A percentile compares a stretch with the other conserved stretches of the same genome.
These are phyloP conservation scores for Microtus oregoni DNA, from an alignment of 2,113 vertebrate genomes.

Conservation along the genomic window DNA sequence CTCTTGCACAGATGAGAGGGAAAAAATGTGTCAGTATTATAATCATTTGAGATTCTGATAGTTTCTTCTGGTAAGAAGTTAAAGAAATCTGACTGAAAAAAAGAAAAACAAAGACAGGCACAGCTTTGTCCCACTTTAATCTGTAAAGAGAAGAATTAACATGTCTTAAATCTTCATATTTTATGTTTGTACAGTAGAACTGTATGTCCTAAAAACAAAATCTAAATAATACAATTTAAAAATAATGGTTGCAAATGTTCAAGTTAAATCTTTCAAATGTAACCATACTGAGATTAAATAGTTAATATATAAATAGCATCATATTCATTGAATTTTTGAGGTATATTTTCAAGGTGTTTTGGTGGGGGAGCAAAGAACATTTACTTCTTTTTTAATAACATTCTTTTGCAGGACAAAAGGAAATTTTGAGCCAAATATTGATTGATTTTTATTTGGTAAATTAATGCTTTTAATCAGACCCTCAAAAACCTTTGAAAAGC, in stretches of 20 bases:
- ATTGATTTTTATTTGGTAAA: slow-evolving; percentile 61
- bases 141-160: slow-evolving; percentile 36
- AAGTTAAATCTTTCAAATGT: slow-evolving; percentile 38
- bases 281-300: neutral
- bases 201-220: slow-evolving; percentile 51
- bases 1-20: neutral
- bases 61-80: slow-evolving; percentile 22
- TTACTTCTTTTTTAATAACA: neutral
- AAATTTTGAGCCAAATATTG: neutral
- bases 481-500: slow-evolving; percentile 50
- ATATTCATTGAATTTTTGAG: slow-evolving; percentile 48
- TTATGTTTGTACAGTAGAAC: neutral
- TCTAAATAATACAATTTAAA: slow-evolving; percentile 36
- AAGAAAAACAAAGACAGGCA: neutral
- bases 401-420: slow-evolving; percentile 51
- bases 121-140: neutral
- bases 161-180: slow-evolving; percentile 55
- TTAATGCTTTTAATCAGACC: slow-evolving; percentile 59
- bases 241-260: neutral
- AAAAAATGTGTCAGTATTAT: neutral
- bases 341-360: neutral
- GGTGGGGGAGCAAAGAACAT: slow-evolving; percentile 21
- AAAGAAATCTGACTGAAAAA: neutral
- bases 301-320: neutral
- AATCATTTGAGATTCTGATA: neutral